Evolutionary conservation across 2,113 vertebrate genomes (phyloP).

Genomic region (Pholis gunnellus): DNA sequence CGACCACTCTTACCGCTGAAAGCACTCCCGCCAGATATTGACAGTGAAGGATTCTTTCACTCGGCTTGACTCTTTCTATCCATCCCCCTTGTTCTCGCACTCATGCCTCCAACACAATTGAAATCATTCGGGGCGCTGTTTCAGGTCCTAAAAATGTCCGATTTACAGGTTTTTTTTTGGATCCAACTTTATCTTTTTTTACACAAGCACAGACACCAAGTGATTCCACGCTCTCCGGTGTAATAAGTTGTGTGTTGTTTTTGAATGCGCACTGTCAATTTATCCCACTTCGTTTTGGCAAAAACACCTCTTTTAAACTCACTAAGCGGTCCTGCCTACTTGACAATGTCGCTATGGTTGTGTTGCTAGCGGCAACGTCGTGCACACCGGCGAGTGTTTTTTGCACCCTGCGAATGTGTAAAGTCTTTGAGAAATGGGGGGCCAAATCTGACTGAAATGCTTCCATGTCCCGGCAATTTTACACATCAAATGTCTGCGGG

Average conservation of each 20-base stretch:
- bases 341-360: slow-evolving; percentile 27
- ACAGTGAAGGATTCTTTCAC: slow-evolving; percentile 72
- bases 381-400: slow-evolving; percentile 51
- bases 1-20: slow-evolving; percentile 44
- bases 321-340: slow-evolving; percentile 28
- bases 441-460: slow-evolving; percentile 1
- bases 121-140: slow-evolving; percentile 46
- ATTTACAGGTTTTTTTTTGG: slow-evolving; percentile 37
- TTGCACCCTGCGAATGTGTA: slow-evolving; percentile 48
- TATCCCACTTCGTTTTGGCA: slow-evolving; percentile 23
- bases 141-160: slow-evolving; percentile 41
- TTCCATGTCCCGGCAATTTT: neutral
- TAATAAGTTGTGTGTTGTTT: slow-evolving; percentile 29
- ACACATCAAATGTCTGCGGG: neutral
- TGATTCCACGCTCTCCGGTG: slow-evolving; percentile 7
- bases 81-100: slow-evolving; percentile 46
- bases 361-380: slow-evolving; percentile 30
- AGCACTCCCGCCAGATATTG: slow-evolving; percentile 55
- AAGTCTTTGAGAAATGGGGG: slow-evolving; percentile 29
- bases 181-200: slow-evolving; percentile 10
- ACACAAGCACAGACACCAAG: slow-evolving; percentile 10
- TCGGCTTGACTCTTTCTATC: slow-evolving; percentile 63
- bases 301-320: slow-evolving; percentile 38
- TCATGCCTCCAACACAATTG: slow-evolving; percentile 39
- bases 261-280: slow-evolving; percentile 21